Base-by-base conservation (phyloP, 1,140 invertebrate genomes). In the Ylistrum balloti region DNA sequence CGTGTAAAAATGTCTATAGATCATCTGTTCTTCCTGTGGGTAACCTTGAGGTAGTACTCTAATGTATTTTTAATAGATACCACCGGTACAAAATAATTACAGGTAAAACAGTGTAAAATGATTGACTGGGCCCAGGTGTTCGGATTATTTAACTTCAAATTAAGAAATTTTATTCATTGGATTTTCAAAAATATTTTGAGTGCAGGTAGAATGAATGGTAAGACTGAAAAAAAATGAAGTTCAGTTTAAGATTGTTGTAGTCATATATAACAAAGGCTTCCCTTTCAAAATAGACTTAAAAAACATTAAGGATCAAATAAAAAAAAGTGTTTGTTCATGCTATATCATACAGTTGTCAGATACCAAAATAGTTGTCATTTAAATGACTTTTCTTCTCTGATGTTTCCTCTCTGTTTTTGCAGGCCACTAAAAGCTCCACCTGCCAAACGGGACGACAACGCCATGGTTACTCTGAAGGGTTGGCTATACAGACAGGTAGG, bases 401-500 rank as follows among this genome's bases (percentile, higher is more conserved):
- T 41, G n/a, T 34, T 56, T 34, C 87, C 34, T 86, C n/a, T 38
- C 35, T 38, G 35, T 38, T 38, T 88, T 91, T 92, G 56, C 90
- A 95, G 93, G 88, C 91, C 91, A 88, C 88, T 94, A 35, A 95
- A 96, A 88, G 95, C 96, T 32, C 96, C 96, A 32, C 86, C 94
- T 56, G 95, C 96, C 13, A 95, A 96, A 90, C 93, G 96, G 34
- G 95, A 95, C 91, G 94, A 94, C 38, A 92, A 98, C 34, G 98
- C 98, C 0, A 98, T 98, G 7, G 98, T 99, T 0, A 97, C 98
- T 0, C 97, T 98, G 90, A 97, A 98, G 93, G 98, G 98, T 15
- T 99, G 98, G 98, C 96, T 99, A 9, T 98, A 98, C 95, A 99
- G 99, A 95, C 98, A 99, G 96, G 99, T 98, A 45, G 98, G 35